Conservation (phyloP, 2,113 vertebrate genomes). For the Dicaeum eximium region DNA sequence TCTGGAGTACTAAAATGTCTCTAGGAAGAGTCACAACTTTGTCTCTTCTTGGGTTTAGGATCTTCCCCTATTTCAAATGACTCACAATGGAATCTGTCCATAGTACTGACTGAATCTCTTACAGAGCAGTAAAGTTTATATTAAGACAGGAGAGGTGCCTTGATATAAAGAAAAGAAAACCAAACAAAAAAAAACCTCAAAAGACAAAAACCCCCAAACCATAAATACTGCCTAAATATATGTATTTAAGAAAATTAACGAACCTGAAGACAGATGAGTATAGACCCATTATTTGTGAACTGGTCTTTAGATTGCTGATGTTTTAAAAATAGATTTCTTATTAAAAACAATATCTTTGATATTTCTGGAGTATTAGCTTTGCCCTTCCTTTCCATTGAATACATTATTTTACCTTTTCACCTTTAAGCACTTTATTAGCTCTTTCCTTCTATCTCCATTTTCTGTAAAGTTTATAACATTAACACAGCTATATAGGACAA, state of each 20-base stretch:
- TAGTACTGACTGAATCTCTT: background rate
- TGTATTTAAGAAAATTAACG: background rate
- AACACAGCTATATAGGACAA: background rate
- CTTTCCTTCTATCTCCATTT: background rate
- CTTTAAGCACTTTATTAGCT: background rate
- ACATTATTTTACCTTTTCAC: background rate
- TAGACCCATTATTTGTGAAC: background rate
- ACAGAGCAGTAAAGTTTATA: background rate
- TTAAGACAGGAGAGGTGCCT: background rate
- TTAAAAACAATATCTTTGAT: background rate
- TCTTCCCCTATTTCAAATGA: background rate
- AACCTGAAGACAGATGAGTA: background rate
- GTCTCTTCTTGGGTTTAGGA: background rate
- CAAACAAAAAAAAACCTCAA: background rate
- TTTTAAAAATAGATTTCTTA: background rate
- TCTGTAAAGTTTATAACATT: background rate
- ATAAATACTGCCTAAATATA: background rate
- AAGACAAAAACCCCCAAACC: background rate
- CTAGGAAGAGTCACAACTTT: background rate
- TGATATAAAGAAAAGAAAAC: background rate
- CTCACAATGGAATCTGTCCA: background rate
- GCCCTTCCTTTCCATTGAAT: background rate
- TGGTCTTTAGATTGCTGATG: background rate
- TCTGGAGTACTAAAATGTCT: background rate
- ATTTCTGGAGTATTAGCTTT: background rate